Base-by-base conservation (phyloP, 2,113 vertebrate genomes). In the Antennarius striatus region DNA sequence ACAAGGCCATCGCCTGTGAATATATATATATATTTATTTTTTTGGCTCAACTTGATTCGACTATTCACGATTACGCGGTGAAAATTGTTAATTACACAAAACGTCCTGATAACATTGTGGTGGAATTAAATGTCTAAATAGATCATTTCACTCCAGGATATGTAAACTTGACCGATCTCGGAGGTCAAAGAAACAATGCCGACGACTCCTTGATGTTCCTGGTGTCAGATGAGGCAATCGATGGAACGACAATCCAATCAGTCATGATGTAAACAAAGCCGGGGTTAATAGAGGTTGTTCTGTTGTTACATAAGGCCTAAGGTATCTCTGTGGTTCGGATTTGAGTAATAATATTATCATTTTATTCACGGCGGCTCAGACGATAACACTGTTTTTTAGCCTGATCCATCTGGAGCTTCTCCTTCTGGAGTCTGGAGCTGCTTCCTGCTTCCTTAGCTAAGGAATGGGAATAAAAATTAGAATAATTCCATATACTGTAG, bases 171-270 rank as follows among this genome's bases (percentile, higher is more conserved):
- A 36, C 4, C 32, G 32, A 36, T 36, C 7, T 7, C 32, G 5
- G 32, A 36, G 32, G 32, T 36, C 32, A 36, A 36, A 46, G 63
- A 85, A 84, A 85, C 82, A 60, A 83, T 83, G 72, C 1, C 4
- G 45, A 32, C 2, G 2, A 11, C 49, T 82, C 77, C 66, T 69
- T 73, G 73, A 62, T 79, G 68, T 74, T 85, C 40, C 62, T 32
- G 8, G 47, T 29, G 54, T 84, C 73, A 48, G 61, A 75, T 40
- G 61, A 73, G 73, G 55, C 68, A 64, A 86, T 81, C 68, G 70
- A 88, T 82, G 58, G 57, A 68, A 72, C 60, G 71, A 63, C 76
- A 58, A 71, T 22, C 54, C 75, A 73, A 80, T 84, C 76, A 82
- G 67, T 81, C 73, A 77, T 71, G 69, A 45, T 57, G 63, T 67